Evolutionary conservation across 2,797 vertebrate genomes (phyloP), one percentile per base, ranked within the genome.

Genomic region (Cyclura pinguis): DNA sequence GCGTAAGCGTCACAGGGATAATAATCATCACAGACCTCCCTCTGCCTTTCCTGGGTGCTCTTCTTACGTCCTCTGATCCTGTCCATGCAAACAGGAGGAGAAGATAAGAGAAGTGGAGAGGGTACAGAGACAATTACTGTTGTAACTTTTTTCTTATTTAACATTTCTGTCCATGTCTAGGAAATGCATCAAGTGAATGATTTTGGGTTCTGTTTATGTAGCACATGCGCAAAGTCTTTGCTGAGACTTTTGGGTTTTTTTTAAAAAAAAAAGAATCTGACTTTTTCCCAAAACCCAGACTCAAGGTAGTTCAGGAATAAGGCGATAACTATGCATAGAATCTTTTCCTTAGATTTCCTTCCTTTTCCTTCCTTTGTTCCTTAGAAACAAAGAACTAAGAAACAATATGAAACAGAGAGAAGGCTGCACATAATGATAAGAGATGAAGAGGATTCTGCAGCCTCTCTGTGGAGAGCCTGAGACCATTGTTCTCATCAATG

Each of bases 11-110:
- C 98, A 0, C 99, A 99, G 1, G 97, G 98, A 2, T 93, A 94
- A 93, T 96, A 98, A 91, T 99, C 98, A 91, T 99, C 99, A 0
- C 99, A 99, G 84, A 95, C 97, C 97, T 99, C 99, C 6, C 98
- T 96, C 78, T 97, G 98, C 7, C 91, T 89, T 96, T 99, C 99
- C 0, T 96, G 93, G 1, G 92, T 93, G 0, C 97, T 95, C 96
- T 99, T 99, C 67, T 0, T 87, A 2, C 92, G 96, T 62, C 97
- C 97, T n/a, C 97, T 92, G 89, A 94, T 88, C 96, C 98, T 98
- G 95, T 10, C n/a, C 50, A 69, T 14, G 64, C 0, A 90, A 84
- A 35, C 2, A 57, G 35, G 52, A 88, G 52, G n/a, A 38, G 52
- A 29, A 47, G 35, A 38, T 9, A n/a, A 4, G 29, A 18, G 32